Base-by-base conservation (phyloP, 2,888 invertebrate genomes). In the Acronicta aceris region DNA sequence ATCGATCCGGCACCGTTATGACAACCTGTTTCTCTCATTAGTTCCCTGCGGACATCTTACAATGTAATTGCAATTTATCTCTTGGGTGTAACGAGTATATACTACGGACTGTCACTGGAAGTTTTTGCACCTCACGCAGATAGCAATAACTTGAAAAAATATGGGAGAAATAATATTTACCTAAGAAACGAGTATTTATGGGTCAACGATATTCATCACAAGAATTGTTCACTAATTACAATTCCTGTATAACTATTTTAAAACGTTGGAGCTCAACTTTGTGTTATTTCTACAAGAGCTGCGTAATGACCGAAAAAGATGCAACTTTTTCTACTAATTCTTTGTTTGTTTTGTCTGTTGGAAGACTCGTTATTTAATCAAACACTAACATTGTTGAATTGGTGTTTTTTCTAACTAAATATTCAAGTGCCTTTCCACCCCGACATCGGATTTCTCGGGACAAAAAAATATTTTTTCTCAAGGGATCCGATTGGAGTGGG, bases 1-100 rank as follows among this genome's bases (percentile, higher is more conserved):
- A 75, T 80, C 81, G 81, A 83, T 80, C 79, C 54, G 61, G 68
- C 76, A 81, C 83, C 83, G 84, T 84, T 85, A 83, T 68, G 51
- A 64, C 72, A 81, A 83, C 83, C 83, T 77, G 83, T 83, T 83
- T 71, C 54, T 65, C 61, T 69, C 76, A 76, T 79, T 72, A 79
- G 69, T 60, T 66, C 65, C 64, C 66, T 60, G 63, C 64, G 68
- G 53, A 76, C 59, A 65, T 77, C 71, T 71, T 63, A 62, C 60
- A 66, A 70, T 65, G 60, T 70, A 59, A 71, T 68, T 62, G 65
- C 64, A 56, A 76, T 76, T 71, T 68, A 68, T 68, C 58, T 66
- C 61, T 53, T 55, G 53, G 36, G 59, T 51, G 55, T 66, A 71
- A 69, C 62, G 51, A 64, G 43, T 49, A 46, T 41, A 41, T 58